These are phyloP conservation scores for Chiloscyllium punctatum DNA, from an alignment of 2,797 vertebrate species.

Conservation along the genomic window DNA sequence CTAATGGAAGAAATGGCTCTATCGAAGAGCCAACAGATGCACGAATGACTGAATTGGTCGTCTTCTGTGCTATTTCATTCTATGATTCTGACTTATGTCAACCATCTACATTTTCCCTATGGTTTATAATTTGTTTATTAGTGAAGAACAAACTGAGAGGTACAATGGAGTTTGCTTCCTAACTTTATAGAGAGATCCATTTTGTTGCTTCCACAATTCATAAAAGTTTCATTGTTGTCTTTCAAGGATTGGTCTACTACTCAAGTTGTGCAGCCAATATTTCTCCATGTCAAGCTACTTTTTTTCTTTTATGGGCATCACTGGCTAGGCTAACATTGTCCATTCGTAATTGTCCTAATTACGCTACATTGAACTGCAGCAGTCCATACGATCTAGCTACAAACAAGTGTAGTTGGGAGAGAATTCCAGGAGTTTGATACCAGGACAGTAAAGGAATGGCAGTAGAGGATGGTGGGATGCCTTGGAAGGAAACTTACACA, in stretches of 20 bases:
- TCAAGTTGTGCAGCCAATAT: not conserved
- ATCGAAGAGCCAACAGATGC: not conserved
- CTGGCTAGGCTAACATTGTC: too few species aligned
- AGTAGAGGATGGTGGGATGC: too few species aligned
- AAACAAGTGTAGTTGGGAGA: too few species aligned
- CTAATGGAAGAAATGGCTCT: not conserved
- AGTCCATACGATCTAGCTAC: too few species aligned
- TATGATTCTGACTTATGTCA: not conserved
- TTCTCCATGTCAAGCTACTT: not conserved
- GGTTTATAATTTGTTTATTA: not conserved
- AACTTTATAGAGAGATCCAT: too few species aligned
- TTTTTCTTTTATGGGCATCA: too few species aligned
- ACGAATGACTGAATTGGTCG: not conserved
- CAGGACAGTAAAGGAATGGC: too few species aligned
- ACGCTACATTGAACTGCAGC: too few species aligned
- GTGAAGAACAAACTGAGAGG: not conserved
- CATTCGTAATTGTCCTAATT: too few species aligned
- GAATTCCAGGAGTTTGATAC: too few species aligned
- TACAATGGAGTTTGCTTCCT: too few species aligned
- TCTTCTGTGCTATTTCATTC: not conserved
- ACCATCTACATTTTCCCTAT: not conserved
- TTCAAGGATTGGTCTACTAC: not conserved
- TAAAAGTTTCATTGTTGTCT: not conserved
- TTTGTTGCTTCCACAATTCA: not conserved
- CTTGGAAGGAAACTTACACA: too few species aligned